Percentiles rank a stretch among this genome's conserved stretches.
These are phyloP conservation scores for Axinella damicornis DNA, from an alignment of 37 sponge, comb jelly and placozoan species.

Conservation along the genomic window DNA sequence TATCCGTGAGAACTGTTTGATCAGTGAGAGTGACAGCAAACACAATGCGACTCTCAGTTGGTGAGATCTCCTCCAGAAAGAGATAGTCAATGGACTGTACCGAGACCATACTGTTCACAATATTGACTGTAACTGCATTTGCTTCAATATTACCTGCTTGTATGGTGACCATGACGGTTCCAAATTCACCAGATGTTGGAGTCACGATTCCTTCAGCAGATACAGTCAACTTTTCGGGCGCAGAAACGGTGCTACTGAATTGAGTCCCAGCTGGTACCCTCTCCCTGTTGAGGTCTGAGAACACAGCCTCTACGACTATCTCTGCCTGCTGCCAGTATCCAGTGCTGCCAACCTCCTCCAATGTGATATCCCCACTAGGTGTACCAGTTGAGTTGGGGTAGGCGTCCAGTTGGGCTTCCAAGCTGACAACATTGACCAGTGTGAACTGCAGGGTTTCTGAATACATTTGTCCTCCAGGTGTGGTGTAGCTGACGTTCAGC, in stretches of 20 bases:
- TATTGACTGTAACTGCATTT: not conserved
- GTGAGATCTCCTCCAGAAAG: not conserved
- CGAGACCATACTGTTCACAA: not conserved
- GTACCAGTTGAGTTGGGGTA: not conserved
- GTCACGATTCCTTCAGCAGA: not conserved
- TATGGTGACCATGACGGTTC: not conserved
- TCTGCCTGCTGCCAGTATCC: constrained; percentile 16
- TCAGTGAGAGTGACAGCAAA: constrained; percentile 32
- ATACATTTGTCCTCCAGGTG: too few relatives aligned
- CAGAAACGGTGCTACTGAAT: not conserved
- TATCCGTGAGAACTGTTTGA: constrained; percentile 24
- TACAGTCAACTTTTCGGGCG: not conserved
- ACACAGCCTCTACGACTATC: constrained; percentile 8
- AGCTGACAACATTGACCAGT: constrained; percentile 4
- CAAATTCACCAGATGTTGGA: not conserved
- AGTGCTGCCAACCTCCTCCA: constrained; percentile 5
- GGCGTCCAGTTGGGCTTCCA: not conserved
- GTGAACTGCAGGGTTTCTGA: not conserved
- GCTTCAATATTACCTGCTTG: not conserved
- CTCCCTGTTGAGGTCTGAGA: constrained; percentile 22
- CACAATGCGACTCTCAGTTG: not conserved
- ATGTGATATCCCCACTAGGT: not conserved
- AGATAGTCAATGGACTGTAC: constrained; percentile 8
- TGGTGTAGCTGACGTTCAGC: not conserved
- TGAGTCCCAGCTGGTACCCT: not conserved